Base-by-base conservation (phyloP, 2,888 invertebrate genomes). In the Pyrrhosoma nymphula region DNA sequence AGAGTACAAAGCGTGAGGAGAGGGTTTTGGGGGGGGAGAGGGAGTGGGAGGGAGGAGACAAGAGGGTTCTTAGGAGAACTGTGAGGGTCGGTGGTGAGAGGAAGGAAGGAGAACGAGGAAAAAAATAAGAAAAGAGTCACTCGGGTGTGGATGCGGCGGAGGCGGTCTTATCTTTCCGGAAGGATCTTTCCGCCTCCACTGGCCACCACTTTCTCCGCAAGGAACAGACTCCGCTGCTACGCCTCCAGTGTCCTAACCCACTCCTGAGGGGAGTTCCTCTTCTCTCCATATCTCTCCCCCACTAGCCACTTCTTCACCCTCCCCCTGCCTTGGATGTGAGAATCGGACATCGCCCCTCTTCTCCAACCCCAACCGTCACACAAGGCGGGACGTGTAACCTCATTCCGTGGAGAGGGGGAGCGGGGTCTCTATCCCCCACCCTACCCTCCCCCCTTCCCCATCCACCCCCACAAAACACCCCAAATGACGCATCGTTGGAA, bases 181-280 rank as follows among this genome's bases (percentile, higher is more conserved):
- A 75, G 93, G 75, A 93, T 93, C 93, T 93, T 95, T 95, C 90
- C 95, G 95, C 95, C 88, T 93, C 91, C 90, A 63, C 75, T 91
- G 90, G 47, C 69, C 91, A 88, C 91, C 88, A 88, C 93, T 91
- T 63, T 91, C 88, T 82, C 95, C 91, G 35, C 55, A 14, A 35
- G 39, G 26, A 82, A 16, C 20, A 3, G 16, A 60, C 18, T 2
- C 16, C 60, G 39, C 75, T 12, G 47, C n/a, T 23, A 14, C 30
- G 23, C 82, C 30, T n/a, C 47, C 93, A n/a, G n/a, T n/a, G 91
- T 47, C 47, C 47, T 47, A 47, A 47, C 47, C 47, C 90, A 56
- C 90, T 60, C 35, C 23, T 47, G 26, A 20, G 60, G 90, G n/a
- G n/a, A n/a, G 4, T 47, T 8, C 90, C 89, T 69, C 91, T 75